Evolutionary conservation across 2,113 vertebrate genomes (phyloP).

Genomic region (Erythrocercus mccallii): DNA sequence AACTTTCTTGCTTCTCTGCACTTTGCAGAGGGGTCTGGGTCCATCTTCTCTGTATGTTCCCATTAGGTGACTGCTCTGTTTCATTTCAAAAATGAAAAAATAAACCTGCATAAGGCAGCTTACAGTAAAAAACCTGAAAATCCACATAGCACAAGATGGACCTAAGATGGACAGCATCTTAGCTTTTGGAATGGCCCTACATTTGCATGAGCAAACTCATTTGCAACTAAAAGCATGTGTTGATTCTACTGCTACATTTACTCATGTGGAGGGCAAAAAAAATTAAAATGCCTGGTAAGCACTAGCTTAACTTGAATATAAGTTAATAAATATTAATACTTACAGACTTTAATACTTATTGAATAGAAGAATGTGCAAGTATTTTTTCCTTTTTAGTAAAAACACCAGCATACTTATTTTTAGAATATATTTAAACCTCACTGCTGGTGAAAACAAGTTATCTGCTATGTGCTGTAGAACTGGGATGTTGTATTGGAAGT

Average conservation of each 20-base stretch:
- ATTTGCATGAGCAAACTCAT: background rate
- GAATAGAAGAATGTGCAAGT: background rate
- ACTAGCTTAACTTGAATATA: background rate
- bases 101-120: background rate
- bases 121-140: background rate
- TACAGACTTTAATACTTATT: background rate
- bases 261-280: rapidly evolving
- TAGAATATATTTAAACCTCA: background rate
- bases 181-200: background rate
- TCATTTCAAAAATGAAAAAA: background rate
- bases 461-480: background rate
- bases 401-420: background rate
- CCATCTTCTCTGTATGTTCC: background rate
- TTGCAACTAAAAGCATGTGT: background rate
- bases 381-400: background rate
- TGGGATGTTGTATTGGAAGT: background rate
- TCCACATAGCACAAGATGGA: no score
- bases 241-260: background rate
- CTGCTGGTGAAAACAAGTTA: background rate
- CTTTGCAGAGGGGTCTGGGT: background rate
- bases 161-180: background rate
- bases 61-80: background rate
- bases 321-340: background rate
- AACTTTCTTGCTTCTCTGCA: background rate
- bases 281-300: background rate